These are phyloP conservation scores for Phaethon lepturus DNA, from an alignment of 2,113 vertebrate genomes.

Conservation along the genomic window DNA sequence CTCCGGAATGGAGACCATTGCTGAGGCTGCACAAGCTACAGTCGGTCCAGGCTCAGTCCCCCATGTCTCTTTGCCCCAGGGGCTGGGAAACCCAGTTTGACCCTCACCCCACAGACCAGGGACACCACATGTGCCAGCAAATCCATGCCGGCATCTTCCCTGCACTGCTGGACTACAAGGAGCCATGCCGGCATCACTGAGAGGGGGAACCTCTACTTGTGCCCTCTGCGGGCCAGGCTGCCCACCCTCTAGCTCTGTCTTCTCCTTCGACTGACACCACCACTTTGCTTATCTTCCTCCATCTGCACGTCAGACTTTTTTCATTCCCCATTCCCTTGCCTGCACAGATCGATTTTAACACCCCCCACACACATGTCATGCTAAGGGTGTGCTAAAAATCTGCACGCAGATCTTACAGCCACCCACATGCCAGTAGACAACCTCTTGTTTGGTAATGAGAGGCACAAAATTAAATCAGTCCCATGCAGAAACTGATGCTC, in stretches of 20 bases:
- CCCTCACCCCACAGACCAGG: not conserved
- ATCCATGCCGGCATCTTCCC: not conserved
- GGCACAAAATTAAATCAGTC: conserved; percentile 15
- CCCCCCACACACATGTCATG: conserved; percentile 54
- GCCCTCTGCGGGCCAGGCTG: not conserved
- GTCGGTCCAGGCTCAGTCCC: not conserved
- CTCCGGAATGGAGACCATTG: not conserved
- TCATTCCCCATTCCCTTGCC: conserved; percentile 18
- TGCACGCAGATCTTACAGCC: conserved; percentile 33
- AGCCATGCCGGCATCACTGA: fast-evolving
- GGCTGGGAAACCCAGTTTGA: not conserved
- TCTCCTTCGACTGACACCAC: not conserved
- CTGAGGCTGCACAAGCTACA: not conserved
- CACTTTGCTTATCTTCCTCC: conserved; percentile 42
- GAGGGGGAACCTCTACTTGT: not conserved
- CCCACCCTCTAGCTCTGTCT: not conserved
- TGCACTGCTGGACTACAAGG: not conserved
- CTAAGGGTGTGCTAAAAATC: conserved; percentile 59
- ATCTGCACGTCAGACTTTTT: conserved; percentile 8
- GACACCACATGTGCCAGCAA: not conserved
- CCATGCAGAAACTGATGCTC: conserved; percentile 16
- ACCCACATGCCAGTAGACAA: conserved; percentile 59
- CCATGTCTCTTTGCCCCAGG: not conserved
- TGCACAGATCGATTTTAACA: conserved; percentile 44
- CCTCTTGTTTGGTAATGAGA: conserved; percentile 44